These are phyloP conservation scores for Bufotes viridis DNA, from an alignment of 2,797 vertebrate genomes.

Conservation along the genomic window DNA sequence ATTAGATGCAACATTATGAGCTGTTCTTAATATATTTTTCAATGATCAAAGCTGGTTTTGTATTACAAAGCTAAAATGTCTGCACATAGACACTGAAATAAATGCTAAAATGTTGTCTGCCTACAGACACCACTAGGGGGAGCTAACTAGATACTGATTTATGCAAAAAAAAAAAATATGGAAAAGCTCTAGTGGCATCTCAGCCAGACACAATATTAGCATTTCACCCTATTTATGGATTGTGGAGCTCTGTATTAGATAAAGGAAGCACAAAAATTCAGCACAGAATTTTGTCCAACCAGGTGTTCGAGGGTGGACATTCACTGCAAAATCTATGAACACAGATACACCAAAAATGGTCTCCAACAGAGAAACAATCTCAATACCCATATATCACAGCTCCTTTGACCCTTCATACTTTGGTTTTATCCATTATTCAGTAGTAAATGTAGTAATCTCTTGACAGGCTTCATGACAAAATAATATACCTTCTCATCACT, in stretches of 20 bases:
- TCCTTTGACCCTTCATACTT: background rate
- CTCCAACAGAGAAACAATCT: background rate
- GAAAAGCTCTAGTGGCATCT: background rate
- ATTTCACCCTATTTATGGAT: background rate
- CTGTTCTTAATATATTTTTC: too few species aligned
- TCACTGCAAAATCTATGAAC: background rate
- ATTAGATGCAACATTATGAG: too few species aligned
- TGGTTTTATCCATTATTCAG: background rate
- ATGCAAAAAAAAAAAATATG: too few species aligned
- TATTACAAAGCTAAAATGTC: too few species aligned
- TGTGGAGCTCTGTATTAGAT: background rate
- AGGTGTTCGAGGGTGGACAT: background rate
- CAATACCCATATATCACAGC: background rate
- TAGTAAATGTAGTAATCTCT: conserved; percentile 1
- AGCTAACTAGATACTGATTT: too few species aligned
- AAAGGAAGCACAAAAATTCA: background rate
- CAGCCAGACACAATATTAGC: background rate
- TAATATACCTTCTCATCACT: conserved; percentile 6
- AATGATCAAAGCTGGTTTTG: too few species aligned
- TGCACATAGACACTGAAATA: too few species aligned
- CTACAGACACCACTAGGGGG: too few species aligned
- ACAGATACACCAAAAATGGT: background rate
- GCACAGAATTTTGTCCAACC: background rate
- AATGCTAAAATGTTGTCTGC: too few species aligned
- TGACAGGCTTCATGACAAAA: conserved; percentile 25